Evolutionary conservation across 1,140 invertebrate genomes (phyloP).

Genomic region (Drosophila ercepeae): DNA sequence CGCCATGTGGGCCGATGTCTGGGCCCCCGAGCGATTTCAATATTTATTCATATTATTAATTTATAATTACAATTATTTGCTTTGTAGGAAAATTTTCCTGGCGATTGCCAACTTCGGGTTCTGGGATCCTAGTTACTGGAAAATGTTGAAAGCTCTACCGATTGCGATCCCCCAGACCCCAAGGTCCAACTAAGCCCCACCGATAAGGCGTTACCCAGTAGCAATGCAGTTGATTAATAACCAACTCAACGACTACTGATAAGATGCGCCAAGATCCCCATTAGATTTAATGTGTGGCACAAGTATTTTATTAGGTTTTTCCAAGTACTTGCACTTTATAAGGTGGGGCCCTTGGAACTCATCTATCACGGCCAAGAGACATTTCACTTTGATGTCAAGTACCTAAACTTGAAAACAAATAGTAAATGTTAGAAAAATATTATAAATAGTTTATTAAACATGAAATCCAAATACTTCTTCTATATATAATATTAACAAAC

Average conservation of each 20-base stretch:
- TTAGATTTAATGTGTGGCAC: slow-evolving; percentile 50
- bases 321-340: slow-evolving; percentile 6
- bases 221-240: slow-evolving; percentile 18
- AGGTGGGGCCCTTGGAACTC: neutral
- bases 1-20: slow-evolving; percentile 30
- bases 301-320: slow-evolving; percentile 50
- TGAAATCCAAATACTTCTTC: neutral
- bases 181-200: slow-evolving; percentile 42
- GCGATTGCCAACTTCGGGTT: slow-evolving; percentile 9
- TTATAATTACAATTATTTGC: slow-evolving; percentile 31
- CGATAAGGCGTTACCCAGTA: slow-evolving; percentile 42
- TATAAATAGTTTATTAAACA: neutral
- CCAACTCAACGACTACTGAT: slow-evolving; percentile 28
- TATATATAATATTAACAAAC: neutral
- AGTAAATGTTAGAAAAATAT: neutral
- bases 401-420: slow-evolving; percentile 12
- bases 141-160: slow-evolving; percentile 51
- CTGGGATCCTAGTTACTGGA: slow-evolving; percentile 58
- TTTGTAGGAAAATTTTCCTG: slow-evolving; percentile 27
- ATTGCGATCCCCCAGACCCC: slow-evolving; percentile 16
- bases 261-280: slow-evolving; percentile 33
- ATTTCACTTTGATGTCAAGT: neutral
- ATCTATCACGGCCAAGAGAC: slow-evolving; percentile 1
- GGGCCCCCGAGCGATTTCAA: slow-evolving; percentile 45
- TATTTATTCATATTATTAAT: slow-evolving; percentile 35